Evolutionary conservation across 2,797 vertebrate genomes (phyloP).

Genomic region (Oreortyx pictus): DNA sequence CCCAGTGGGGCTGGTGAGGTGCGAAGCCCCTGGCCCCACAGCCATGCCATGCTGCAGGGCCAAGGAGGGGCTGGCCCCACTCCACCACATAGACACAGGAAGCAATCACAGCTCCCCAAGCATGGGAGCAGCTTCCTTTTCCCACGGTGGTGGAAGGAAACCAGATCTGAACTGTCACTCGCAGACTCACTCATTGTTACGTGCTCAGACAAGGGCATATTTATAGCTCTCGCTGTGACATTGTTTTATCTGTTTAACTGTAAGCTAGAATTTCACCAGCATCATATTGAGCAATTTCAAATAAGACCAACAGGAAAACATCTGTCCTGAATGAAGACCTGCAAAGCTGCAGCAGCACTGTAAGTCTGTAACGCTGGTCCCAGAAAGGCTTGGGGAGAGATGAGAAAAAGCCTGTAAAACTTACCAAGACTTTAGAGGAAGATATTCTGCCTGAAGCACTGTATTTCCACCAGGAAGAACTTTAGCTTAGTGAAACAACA

Average conservation of each 20-base stretch:
- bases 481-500: background rate
- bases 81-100: background rate
- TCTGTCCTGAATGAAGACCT: background rate
- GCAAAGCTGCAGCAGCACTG: background rate
- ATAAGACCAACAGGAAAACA: background rate
- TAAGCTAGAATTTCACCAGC: background rate
- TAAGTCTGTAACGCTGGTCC: background rate
- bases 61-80: accelerated
- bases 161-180: background rate
- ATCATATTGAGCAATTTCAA: background rate
- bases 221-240: constrained; percentile 24
- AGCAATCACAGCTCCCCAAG: background rate
- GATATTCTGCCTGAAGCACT: background rate
- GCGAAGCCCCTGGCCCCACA: accelerated
- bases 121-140: constrained; percentile 49
- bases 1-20: accelerated
- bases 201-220: constrained; percentile 8
- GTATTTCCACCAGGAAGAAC: background rate
- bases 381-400: background rate
- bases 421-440: background rate
- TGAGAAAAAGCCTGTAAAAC: background rate
- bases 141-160: constrained; percentile 53
- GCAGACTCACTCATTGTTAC: constrained; percentile 1
- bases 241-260: constrained; percentile 2
- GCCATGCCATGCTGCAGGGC: accelerated